phyloP scores from a whole-genome alignment of 2,888 invertebrate species.

The Candidula unifasciata region DNA sequence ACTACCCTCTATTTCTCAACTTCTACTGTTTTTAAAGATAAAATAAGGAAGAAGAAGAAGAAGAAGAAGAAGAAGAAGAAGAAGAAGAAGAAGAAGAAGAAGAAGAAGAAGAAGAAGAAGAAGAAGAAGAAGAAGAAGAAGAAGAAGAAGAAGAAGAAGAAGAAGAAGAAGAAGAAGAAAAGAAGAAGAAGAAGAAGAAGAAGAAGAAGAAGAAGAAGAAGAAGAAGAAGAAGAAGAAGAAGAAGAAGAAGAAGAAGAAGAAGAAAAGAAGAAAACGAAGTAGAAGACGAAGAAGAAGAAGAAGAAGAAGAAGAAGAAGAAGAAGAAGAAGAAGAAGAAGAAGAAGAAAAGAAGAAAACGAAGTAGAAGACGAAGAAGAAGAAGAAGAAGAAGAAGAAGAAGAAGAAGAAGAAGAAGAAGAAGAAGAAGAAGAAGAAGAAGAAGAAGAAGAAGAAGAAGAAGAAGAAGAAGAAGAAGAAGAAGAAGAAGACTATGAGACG shows the following conservation, averaged over 20 bases:
- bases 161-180: constrained; percentile 21
- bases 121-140: constrained; percentile 21
- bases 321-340: background rate
- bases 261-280: no score
- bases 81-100: constrained; percentile 10
- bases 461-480: background rate
- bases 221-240: no score
- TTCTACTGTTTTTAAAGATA: no score
- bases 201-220: background rate
- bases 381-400: constrained; percentile 3
- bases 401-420: background rate
- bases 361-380: background rate
- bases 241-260: no score
- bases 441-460: constrained; percentile 21
- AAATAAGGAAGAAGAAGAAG: background rate
- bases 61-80: constrained; percentile 7
- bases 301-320: no score
- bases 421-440: constrained; percentile 21
- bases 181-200: no score
- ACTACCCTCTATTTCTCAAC: no score
- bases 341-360: background rate
- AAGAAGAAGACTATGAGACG: no score
- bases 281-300: no score
- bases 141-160: constrained; percentile 21
- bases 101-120: constrained; percentile 15